Conservation (phyloP, 2,888 invertebrate species). For the Anagyrus pseudococci region DNA sequence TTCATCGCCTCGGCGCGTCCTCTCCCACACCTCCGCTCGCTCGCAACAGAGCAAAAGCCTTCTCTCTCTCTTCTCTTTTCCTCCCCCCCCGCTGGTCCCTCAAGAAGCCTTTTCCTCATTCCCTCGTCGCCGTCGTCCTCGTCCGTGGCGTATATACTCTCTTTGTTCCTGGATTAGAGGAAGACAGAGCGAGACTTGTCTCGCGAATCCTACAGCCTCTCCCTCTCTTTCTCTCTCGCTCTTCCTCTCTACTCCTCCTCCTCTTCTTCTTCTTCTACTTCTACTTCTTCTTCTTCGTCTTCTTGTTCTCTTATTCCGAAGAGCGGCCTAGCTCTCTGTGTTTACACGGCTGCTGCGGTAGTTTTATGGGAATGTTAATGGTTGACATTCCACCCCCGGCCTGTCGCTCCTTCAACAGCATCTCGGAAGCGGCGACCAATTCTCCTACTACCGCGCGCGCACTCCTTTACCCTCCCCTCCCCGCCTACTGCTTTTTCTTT, state of each 20-base stretch:
- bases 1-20: no score
- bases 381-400: constrained; percentile 55
- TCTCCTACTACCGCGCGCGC: constrained; percentile 30
- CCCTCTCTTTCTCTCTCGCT: constrained; percentile 29
- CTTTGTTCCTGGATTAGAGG: no score
- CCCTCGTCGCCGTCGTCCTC: no score
- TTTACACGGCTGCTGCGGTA: constrained; percentile 53
- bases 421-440: neutral
- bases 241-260: neutral
- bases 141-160: no score
- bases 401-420: no score
- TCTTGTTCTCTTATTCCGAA: constrained; percentile 15
- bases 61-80: no score
- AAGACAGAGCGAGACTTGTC: no score
- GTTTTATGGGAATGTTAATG: constrained; percentile 59
- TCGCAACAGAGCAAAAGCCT: no score
- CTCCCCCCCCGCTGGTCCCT: no score
- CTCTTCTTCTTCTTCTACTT: neutral
- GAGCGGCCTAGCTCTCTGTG: constrained; percentile 38
- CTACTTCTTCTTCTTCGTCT: constrained; percentile 26
- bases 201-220: no score
- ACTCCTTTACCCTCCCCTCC: neutral
- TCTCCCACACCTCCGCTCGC: no score
- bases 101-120: no score
- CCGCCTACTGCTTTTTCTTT: neutral